Evolutionary conservation across 2,888 invertebrate genomes (phyloP).

Genomic region (Tachystola acroxantha): DNA sequence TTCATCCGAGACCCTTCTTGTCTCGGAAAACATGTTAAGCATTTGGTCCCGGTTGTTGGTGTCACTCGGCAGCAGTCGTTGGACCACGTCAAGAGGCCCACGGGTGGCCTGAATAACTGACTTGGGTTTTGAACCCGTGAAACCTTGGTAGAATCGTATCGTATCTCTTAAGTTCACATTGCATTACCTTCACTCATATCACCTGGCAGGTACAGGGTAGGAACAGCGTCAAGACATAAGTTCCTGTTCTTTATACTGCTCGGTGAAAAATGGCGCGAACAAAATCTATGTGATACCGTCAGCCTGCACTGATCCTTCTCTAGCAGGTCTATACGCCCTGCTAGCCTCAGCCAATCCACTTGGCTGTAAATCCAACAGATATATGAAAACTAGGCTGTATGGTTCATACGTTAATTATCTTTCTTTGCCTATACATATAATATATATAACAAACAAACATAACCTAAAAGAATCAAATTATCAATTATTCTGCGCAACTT

Average conservation of each 20-base stretch:
- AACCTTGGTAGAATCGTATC: no score
- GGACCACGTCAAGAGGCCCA: no score
- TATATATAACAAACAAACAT: background rate
- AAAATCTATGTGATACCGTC: conserved; percentile 41
- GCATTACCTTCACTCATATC: conserved; percentile 3
- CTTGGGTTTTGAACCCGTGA: no score
- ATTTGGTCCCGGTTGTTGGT: no score
- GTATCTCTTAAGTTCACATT: no score
- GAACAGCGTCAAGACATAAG: conserved; percentile 49
- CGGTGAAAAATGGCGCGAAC: conserved; percentile 57
- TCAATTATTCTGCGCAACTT: no score
- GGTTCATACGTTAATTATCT: background rate
- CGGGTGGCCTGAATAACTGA: no score
- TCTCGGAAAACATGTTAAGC: no score
- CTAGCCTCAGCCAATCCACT: conserved; percentile 51
- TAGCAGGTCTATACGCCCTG: conserved; percentile 46
- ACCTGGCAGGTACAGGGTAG: conserved; percentile 46
- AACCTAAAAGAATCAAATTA: background rate
- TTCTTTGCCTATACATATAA: background rate
- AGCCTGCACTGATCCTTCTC: conserved; percentile 27
- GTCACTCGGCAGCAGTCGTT: no score
- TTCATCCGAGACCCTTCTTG: no score
- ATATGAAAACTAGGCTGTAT: background rate
- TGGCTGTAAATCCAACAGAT: no score
- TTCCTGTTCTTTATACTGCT: conserved; percentile 47